Base-by-base conservation (phyloP, 1,140 invertebrate species). In the Proales similis region DNA sequence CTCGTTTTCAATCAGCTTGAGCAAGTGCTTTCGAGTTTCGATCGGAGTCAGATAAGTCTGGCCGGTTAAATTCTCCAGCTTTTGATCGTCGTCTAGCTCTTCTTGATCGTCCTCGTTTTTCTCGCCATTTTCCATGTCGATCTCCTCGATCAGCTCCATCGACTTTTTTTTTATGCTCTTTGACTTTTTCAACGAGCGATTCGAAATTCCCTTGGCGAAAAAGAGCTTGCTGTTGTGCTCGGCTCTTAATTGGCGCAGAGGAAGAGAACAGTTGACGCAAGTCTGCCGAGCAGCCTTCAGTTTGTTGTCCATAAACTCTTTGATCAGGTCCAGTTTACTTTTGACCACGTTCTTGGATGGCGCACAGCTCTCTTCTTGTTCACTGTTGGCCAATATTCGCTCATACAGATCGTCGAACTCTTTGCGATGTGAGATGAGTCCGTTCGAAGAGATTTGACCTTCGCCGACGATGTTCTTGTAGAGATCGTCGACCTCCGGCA, bases 1-100 rank as follows among this genome's bases (percentile, higher is more conserved):
- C 69, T 96, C 87, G 64, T 85, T 83, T 33, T 78, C 66, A 81
- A 86, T 95, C 20, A 95, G 76, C 33, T 82, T 70, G 43, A 83
- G 78, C 46, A 96, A 77, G 72, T 86, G 83, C 30, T 83, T 78
- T 67, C 82, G 82, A 6, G 76, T 70, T 26, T 75, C 67, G 17
- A 67, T 53, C 20, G 71, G 68, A 14, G 71, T 76, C 12, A 77
- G 61, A 64, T 68, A 68, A 0, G 64, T 65, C 53, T 74, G 72
- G 67, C 67, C 22, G 48, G 14, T 65, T 61, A 62, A 64, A 33
- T 32, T 42, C 26, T 65, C 20, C 29, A 45, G n/a, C 53, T 66
- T 46, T 66, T 72, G 67, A 22, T 64, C 65, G 38, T 68, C 48
- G 20, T 65, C 65, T 27, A 48, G 32, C 6, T 63, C 45, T 14